phyloP scores from a whole-genome alignment of 2,888 invertebrate genomes.

The Synergus itoensis region DNA sequence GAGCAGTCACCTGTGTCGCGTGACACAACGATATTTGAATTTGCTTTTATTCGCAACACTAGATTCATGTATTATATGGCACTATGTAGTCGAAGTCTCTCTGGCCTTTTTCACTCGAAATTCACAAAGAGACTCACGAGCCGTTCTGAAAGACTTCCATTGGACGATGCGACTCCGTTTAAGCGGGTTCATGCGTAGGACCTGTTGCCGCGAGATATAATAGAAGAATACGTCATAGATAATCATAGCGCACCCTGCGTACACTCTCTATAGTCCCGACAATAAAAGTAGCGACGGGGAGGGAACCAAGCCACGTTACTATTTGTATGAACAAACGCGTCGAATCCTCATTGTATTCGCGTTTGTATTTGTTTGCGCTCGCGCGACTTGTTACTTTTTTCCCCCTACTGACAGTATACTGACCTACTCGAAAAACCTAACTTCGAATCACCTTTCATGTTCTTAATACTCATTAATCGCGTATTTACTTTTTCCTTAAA shows the following conservation, averaged over 20 bases:
- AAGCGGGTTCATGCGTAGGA: slow-evolving; percentile 69
- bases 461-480: no score
- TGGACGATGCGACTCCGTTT: slow-evolving; percentile 65
- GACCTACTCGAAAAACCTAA: not conserved
- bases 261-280: slow-evolving; percentile 57
- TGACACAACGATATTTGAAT: slow-evolving; percentile 57
- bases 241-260: slow-evolving; percentile 64
- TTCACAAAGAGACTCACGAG: slow-evolving; percentile 61
- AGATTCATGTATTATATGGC: slow-evolving; percentile 53
- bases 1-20: slow-evolving; percentile 51
- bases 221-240: slow-evolving; percentile 74
- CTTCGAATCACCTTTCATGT: not conserved
- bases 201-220: slow-evolving; percentile 73
- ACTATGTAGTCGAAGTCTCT: slow-evolving; percentile 46
- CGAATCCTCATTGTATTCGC: slow-evolving; percentile 57
- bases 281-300: slow-evolving; percentile 60
- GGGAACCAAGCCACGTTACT: slow-evolving; percentile 57
- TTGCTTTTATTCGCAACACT: slow-evolving; percentile 56
- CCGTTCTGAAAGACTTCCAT: slow-evolving; percentile 62
- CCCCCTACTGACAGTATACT: not conserved
- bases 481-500: no score
- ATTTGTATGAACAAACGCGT: slow-evolving; percentile 63
- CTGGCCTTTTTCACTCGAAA: slow-evolving; percentile 51
- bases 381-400: slow-evolving; percentile 39
- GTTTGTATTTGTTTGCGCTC: slow-evolving; percentile 46